These are phyloP conservation scores for Myanophis thanlyinensis DNA, from an alignment of 2,113 vertebrate species.

Conservation along the genomic window DNA sequence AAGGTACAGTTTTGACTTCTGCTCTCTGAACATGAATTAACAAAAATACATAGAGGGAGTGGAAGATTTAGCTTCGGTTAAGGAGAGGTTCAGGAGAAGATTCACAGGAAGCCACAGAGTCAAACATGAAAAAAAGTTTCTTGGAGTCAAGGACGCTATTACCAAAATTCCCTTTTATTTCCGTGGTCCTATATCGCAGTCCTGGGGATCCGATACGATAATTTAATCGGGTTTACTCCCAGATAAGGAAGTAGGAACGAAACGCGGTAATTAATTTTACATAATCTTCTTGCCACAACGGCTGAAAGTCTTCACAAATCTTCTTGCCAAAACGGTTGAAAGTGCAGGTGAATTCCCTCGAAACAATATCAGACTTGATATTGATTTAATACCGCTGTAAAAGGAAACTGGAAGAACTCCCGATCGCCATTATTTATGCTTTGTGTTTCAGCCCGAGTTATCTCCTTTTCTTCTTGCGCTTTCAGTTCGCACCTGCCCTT, in stretches of 20 bases:
- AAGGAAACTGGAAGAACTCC: neutral
- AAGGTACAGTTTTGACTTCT: neutral
- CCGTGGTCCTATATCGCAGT: neutral
- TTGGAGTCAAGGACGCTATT: neutral
- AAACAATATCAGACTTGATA: neutral
- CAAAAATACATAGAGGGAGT: neutral
- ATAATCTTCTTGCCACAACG: neutral
- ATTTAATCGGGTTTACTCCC: neutral
- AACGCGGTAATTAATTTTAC: neutral
- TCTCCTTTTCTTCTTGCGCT: neutral
- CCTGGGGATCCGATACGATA: neutral
- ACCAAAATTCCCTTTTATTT: neutral
- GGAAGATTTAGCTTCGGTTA: neutral
- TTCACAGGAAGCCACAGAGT: neutral
- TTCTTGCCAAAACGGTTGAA: neutral
- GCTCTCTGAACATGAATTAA: neutral
- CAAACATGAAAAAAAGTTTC: neutral
- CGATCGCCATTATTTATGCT: neutral
- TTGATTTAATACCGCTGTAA: neutral
- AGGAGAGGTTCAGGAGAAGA: neutral
- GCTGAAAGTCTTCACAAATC: too few species aligned
- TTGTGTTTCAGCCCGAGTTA: neutral
- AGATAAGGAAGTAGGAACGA: neutral
- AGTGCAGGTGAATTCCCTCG: neutral
- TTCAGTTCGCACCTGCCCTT: neutral